Evolutionary conservation across 2,888 invertebrate species (phyloP), one percentile per base, ranked within the genome.

Genomic region (Anticlea derivata): DNA sequence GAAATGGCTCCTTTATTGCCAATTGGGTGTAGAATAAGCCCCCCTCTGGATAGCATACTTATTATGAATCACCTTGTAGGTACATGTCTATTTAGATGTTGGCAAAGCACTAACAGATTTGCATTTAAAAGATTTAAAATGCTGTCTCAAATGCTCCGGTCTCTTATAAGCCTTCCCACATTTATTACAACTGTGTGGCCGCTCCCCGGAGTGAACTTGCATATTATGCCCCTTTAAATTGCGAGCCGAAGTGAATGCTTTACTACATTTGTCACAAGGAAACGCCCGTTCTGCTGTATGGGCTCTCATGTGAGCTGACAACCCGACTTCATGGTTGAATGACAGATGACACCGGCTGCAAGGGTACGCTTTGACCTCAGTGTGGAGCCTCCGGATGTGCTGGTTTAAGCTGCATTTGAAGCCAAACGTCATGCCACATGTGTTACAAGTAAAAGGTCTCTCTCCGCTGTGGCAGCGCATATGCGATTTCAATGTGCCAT

Each of bases 371-470:
- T 49, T 49, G 6, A 49, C 49, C 10, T 49, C 41, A 7, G 30
- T 41, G 17, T 49, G 49, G 1, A 47, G 22, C 6, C 47, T 17
- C 2, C 39, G 17, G 1, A 47, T 39, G n/a, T 47, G 47, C n/a
- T 39, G 26, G 5, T 47, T 47, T 6, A 47, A 26, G n/a, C 39
- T 40, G 20, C 47, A 40, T 33, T 47, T 47, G 7, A 47, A 47
- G 2, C 47, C 39, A 2, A 47, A 47, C 0, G 41, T 41, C 41
- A 41, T 41, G 1, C 24, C 31, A 8, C 41, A 41, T 0, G 31
- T 31, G 23, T 13, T 41, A 5, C 45, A 45, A 5, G 8, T 4
- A 8, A 30, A 37, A 1, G 49, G 49, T 1, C 26, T 7, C 17
- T 48, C 40, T 10, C 35, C 23, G 0, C 26, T 41, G 7, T 48